A percentile compares a stretch with the other conserved stretches of the same genome.
phyloP scores from a whole-genome alignment of 2,113 vertebrate genomes.

The Thunnus maccoyii region DNA sequence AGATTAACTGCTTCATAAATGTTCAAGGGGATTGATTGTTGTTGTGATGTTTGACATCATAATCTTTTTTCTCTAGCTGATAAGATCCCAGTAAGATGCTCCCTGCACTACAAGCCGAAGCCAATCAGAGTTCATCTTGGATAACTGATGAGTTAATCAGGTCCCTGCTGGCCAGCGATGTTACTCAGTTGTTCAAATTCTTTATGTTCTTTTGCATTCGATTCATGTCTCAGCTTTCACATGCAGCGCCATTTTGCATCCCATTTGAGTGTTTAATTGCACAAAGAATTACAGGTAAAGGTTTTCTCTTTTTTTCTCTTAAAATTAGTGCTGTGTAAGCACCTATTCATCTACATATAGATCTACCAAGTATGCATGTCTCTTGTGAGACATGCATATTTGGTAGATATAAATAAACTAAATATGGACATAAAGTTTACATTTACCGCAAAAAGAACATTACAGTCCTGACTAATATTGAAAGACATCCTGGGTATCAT shows the following conservation, averaged over 20 bases:
- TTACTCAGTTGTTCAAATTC: neutral
- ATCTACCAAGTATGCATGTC: neutral
- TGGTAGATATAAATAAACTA: neutral
- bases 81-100: constrained; percentile 2
- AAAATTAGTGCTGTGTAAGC: neutral
- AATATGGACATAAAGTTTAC: neutral
- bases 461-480: neutral
- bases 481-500: neutral
- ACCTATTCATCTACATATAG: neutral
- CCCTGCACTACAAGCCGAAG: neutral
- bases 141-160: neutral
- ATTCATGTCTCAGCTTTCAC: neutral
- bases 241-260: constrained; percentile 24
- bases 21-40: constrained; percentile 1
- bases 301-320: neutral
- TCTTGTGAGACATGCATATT: neutral
- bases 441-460: too few relatives aligned
- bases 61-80: constrained; percentile 1
- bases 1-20: constrained; percentile 1
- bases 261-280: neutral
- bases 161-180: constrained; percentile 16
- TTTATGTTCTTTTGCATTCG: neutral
- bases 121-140: constrained; percentile 23
- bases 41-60: neutral
- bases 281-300: neutral